Evolutionary conservation across 2,888 invertebrate genomes (phyloP), one percentile per base, ranked within the genome.

Genomic region (Globia sparganii): DNA sequence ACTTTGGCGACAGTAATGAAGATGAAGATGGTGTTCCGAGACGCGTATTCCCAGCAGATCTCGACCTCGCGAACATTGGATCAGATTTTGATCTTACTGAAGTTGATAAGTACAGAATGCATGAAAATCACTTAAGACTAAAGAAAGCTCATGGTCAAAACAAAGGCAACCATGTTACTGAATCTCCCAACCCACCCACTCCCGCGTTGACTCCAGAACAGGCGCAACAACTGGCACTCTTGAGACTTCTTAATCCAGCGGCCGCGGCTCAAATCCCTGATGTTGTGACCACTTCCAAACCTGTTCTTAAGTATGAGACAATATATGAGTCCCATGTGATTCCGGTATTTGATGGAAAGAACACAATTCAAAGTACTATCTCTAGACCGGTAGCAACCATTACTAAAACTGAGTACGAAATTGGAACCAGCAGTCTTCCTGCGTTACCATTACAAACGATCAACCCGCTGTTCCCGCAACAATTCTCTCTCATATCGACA

Each of bases 301-400:
- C 98, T 0, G 96, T 98, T 15, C 91, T 98, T 18, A 98, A 97
- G 92, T 96, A 98, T 37, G 98, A 98, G 91, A 98, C 98, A 0
- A 93, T 98, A 21, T 98, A 98, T 93, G 98, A 98, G 92, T 98
- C 98, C 0, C 98, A 98, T 90, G 97, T 98, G 0, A 97, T 99
- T 77, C 98, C 98, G 0, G 95, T 98, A 18, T 97, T 98, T 62
- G 98, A 98, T 90, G 98, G 98, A 5, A 97, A 97, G 72, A 98
- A 97, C 86, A 98, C 98, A 0, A 96, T 98, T 56, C 97, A 97
- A 80, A 98, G 98, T 90, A 99, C 98, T 1, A 97, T 99, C 49
- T 98, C 98, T 0, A 97, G 98, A 89, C 97, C 98, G 0, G 97
- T 98, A 43, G 98, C 98, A 6, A 98, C 98, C 0, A 97, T 98